Evolutionary conservation across 2,888 invertebrate species (phyloP), one percentile per base, ranked within the genome.

Genomic region (Pycnomerus fuliginosus): DNA sequence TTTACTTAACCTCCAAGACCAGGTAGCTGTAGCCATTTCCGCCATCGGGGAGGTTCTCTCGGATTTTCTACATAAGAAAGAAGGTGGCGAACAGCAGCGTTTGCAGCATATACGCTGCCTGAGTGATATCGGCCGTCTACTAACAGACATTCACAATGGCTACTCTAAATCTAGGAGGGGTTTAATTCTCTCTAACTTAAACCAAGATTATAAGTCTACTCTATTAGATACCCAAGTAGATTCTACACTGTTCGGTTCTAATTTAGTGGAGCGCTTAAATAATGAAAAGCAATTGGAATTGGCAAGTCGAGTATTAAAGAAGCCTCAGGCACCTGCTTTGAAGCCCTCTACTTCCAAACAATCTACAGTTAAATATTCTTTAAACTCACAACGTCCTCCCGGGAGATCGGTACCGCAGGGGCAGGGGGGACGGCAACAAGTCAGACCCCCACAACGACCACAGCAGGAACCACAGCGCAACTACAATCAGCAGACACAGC

Each of bases 381-480:
- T n/a, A 42, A 42, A 42, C 36, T 37, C 15, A 3, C 24, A 20
- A 15, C 10, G 42, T 36, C 42, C 22, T 27, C 8, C 35, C 35
- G n/a, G n/a, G n/a, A n/a, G n/a, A n/a, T n/a, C n/a, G n/a, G n/a
- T n/a, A n/a, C n/a, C n/a, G n/a, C n/a, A n/a, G n/a, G n/a, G n/a
- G n/a, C n/a, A n/a, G n/a, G n/a, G n/a, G n/a, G n/a, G n/a, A n/a
- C n/a, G n/a, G n/a, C n/a, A n/a, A n/a, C n/a, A n/a, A n/a, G n/a
- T n/a, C n/a, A n/a, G n/a, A n/a, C n/a, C n/a, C n/a, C n/a, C n/a
- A n/a, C n/a, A n/a, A n/a, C n/a, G n/a, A n/a, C n/a, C n/a, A n/a
- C n/a, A n/a, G n/a, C n/a, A n/a, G n/a, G n/a, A n/a, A n/a, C n/a
- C n/a, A n/a, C n/a, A n/a, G n/a, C 36, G 44, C 13, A 15, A 25